Base-by-base conservation (phyloP, 1,140 invertebrate species). In the Temnothorax curvispinosus region DNA sequence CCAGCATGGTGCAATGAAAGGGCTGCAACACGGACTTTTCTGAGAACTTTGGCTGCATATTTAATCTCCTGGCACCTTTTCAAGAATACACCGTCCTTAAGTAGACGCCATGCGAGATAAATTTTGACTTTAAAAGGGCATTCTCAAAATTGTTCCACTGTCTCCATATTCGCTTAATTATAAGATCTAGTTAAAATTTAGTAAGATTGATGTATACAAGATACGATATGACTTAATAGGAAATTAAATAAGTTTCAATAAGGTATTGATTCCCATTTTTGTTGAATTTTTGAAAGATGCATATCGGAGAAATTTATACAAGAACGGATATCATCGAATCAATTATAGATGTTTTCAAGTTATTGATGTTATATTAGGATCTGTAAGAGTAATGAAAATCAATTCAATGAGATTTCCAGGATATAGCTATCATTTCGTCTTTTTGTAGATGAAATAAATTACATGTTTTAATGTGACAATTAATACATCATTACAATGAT, bases 11-110 rank as follows among this genome's bases (percentile, higher is more conserved):
- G 50, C 76, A 56, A 82, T 67, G 69, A 74, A 89, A 90, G 72
- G 58, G 35, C 58, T 18, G 41, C 50, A 64, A 60, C 52, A 18
- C 47, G n/a, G 27, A 47, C 76, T 32, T 60, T 47, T 3, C 47
- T 38, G 11, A n/a, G 21, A 89, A 78, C 84, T 89, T 35, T 2
- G 47, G 58, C 69, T 54, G 78, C 50, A 88, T 85, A 67, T 88
- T 88, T 89, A 78, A 82, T 74, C 67, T 21, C 52, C 69, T 72
- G 64, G 80, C 69, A n/a, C 54, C 41, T 35, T 74, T 75, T 62
- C 80, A 75, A 84, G 80, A 62, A 18, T 50, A 69, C 47, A 41
- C 21, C 11, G 41, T 50, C 54, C n/a, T 60, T 60, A 75, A 74
- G 44, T 35, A 62, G 41, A 32, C 69, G 69, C 32, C 18, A 8